These are phyloP conservation scores for Schizotus pectinicornis DNA, from an alignment of 2,888 invertebrate genomes.

Conservation along the genomic window DNA sequence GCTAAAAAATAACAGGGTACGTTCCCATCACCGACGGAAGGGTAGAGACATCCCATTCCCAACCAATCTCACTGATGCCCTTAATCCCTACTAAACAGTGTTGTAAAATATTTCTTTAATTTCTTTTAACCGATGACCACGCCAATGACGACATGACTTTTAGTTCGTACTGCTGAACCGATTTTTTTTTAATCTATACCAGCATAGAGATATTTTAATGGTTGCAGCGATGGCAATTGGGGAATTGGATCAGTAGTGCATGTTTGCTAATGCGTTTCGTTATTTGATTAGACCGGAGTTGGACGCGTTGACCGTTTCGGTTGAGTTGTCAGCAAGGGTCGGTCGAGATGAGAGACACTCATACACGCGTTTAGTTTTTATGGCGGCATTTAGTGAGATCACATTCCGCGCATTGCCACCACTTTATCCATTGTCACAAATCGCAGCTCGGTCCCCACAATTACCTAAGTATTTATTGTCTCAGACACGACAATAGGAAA, in stretches of 20 bases:
- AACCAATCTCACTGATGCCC: neutral
- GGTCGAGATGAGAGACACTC: slow-evolving; percentile 29
- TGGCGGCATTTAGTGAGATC: slow-evolving; percentile 51
- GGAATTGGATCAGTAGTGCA: neutral
- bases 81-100: neutral
- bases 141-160: too few species aligned
- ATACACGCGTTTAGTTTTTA: slow-evolving; percentile 48
- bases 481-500: slow-evolving; percentile 40
- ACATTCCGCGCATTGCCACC: slow-evolving; percentile 50
- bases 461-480: slow-evolving; percentile 49
- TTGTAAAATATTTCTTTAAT: too few species aligned
- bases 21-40: slow-evolving; percentile 12
- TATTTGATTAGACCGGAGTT: slow-evolving; percentile 25
- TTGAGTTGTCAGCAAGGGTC: slow-evolving; percentile 28
- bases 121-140: too few species aligned
- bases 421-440: slow-evolving; percentile 52
- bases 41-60: neutral
- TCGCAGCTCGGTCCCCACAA: slow-evolving; percentile 44
- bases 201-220: neutral
- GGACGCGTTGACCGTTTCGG: slow-evolving; percentile 21
- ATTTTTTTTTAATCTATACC: too few species aligned
- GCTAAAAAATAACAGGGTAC: slow-evolving; percentile 9
- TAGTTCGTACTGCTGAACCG: too few species aligned
- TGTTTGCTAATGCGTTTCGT: slow-evolving; percentile 25
- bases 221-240: neutral